A percentile compares a stretch with the other conserved stretches of the same genome.
phyloP scores from a whole-genome alignment of 1,140 invertebrate genomes.

The Ptiloglossa arizonensis region DNA sequence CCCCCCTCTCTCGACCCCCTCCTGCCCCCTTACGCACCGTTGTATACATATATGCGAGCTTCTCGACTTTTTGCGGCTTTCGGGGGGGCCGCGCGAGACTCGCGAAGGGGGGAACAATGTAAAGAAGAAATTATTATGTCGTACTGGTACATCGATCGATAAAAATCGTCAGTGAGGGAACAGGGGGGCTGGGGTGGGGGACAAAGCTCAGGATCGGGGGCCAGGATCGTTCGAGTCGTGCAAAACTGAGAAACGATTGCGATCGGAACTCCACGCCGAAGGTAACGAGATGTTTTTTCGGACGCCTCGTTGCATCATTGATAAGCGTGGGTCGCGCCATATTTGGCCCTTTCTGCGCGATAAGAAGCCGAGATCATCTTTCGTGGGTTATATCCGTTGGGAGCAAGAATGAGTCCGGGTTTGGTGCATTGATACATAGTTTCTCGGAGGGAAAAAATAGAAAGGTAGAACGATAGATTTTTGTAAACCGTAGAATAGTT shows the following conservation, averaged over 20 bases:
- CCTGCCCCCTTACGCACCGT: too few species aligned
- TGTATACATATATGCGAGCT: conserved; percentile 44
- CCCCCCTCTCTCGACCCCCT: not conserved
- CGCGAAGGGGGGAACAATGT: conserved; percentile 26
- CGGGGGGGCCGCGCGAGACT: conserved; percentile 20
- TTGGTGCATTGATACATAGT: too few species aligned
- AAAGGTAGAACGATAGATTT: too few species aligned
- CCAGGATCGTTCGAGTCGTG: not conserved
- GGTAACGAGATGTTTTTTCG: not conserved
- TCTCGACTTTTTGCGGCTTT: conserved; percentile 47
- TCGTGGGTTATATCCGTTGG: too few species aligned
- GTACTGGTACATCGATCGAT: conserved; percentile 47
- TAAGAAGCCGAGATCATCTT: too few species aligned
- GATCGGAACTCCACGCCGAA: not conserved
- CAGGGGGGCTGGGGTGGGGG: not conserved
- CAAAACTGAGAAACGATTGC: not conserved
- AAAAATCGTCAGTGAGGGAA: conserved; percentile 1
- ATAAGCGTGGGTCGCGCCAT: too few species aligned
- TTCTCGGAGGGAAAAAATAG: too few species aligned
- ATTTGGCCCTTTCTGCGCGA: too few species aligned
- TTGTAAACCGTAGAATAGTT: too few species aligned
- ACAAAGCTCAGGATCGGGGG: too few species aligned
- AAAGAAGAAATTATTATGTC: conserved; percentile 48
- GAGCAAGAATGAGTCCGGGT: too few species aligned
- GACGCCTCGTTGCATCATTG: too few species aligned